Evolutionary conservation across 2,888 invertebrate species (phyloP), one percentile per base, ranked within the genome.

Genomic region (Cephus runcator): DNA sequence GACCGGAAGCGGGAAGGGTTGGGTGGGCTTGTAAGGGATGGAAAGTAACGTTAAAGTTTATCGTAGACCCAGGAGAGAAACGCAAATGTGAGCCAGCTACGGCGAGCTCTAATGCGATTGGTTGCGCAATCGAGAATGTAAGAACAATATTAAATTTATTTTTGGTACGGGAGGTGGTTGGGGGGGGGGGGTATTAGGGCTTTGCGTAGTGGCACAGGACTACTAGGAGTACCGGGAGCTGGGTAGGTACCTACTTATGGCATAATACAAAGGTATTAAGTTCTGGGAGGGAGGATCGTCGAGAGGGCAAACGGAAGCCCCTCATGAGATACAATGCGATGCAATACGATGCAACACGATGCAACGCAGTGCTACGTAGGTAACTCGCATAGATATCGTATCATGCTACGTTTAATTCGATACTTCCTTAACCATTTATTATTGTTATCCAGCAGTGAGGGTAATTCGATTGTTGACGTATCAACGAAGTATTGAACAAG

Each of bases 91-190:
- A 81, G 77, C 80, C 83, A 80, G 83, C 81, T 81, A 82, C 76
- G 79, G 56, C 23, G 9, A 56, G 56, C 23, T 23, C 81, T 83
- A 84, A 85, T 79, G 83, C 82, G 85, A 84, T 84, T 84, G 83
- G 83, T 87, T 87, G 85, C 84, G 84, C 87, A 86, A 86, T 85
- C 85, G 75, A 33, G 79, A 82, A 82, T 87, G 85, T 85, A 86
- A 86, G 85, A 86, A 86, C 86, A 86, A 87, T 87, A 86, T 87
- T 87, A 85, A 86, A 85, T 87, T 86, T 85, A 86, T 87, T 86
- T 85, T 85, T 87, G 83, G 82, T 83, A 78, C 82, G 82, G 77
- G 33, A 40, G 76, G 23, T 34, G 79, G 77, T 76, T 76, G 35
- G 35, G 35, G 34, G 11, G 11, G 12, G 77, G 79, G 79, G 81